Evolutionary conservation across 2,113 vertebrate species (phyloP), one percentile per base, ranked within the genome.

Genomic region (Cercocebus atys): DNA sequence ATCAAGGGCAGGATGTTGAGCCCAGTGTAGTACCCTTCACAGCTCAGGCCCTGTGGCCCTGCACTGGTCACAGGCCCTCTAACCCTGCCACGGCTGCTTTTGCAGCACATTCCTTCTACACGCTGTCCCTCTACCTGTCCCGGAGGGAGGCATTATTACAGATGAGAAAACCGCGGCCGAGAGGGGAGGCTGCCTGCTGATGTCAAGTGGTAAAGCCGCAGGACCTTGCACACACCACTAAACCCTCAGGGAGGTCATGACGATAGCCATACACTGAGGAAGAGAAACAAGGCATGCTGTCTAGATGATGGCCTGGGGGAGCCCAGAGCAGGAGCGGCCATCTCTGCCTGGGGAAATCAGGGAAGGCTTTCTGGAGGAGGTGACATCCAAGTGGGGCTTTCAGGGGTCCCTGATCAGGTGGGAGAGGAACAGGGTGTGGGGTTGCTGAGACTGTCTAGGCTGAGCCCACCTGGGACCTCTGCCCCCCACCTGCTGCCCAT

Each of bases 281-380:
- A 45, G 40, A n/a, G 35, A n/a, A 85, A 23, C 72, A 18, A 32
- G 43, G 23, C 45, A 50, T 30, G 40, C 52, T 38, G 70, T 25
- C 38, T 30, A 76, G 30, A 84, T 43, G 91, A 32, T 25, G 40
- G 61, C 6, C 73, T 13, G 45, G 9, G 14, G 59, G 27, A 52
- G 75, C 23, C 3, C 45, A 64, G 80, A 61, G 52, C 18, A 25
- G 70, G 59, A 78, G 59, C 4, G 0, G 17, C 14, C n/a, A 4
- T 61, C n/a, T 55, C 27, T 75, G 66, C 43, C 76, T 55, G 43
- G 17, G 50, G 68, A 55, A 35, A 25, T 55, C 61, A 64, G 72
- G 75, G 78, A 40, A 91, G 83, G 40, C 76, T 70, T 13, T 16
- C 76, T 75, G 83, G 50, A 88, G 43, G 72, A 79, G 89, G 57